These are phyloP conservation scores for Myiozetetes cayanensis DNA, from an alignment of 2,113 vertebrate species.

Conservation along the genomic window DNA sequence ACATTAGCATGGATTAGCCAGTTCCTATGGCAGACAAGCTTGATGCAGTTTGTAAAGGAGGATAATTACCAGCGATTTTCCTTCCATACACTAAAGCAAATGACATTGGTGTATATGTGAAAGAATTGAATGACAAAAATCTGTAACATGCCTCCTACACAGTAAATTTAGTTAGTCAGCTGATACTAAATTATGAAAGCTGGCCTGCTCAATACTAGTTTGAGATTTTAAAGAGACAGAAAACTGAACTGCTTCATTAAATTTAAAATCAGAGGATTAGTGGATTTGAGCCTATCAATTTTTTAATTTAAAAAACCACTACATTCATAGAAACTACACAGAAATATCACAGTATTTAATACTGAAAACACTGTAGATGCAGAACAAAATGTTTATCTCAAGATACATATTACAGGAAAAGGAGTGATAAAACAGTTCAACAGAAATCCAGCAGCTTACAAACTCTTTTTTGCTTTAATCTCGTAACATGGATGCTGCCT, in stretches of 20 bases:
- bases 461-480: background rate
- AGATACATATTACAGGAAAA: background rate
- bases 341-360: background rate
- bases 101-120: background rate
- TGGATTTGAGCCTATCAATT: background rate
- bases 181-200: slow-evolving; percentile 2
- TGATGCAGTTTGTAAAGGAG: background rate
- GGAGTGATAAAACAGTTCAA: background rate
- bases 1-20: background rate
- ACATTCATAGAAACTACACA: background rate
- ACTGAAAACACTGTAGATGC: background rate
- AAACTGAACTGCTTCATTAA: background rate
- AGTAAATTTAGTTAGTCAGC: background rate
- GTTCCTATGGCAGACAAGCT: background rate
- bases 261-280: background rate
- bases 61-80: background rate
- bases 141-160: slow-evolving; percentile 8
- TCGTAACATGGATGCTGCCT: background rate
- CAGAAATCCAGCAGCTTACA: background rate
- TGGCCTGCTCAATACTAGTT: background rate
- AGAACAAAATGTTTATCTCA: background rate
- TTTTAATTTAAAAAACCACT: background rate
- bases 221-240: background rate
- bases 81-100: background rate
- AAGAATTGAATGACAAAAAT: slow-evolving; percentile 34